Evolutionary conservation across 2,888 invertebrate genomes (phyloP), one percentile per base, ranked within the genome.

Genomic region (Neoscelio sp.): DNA sequence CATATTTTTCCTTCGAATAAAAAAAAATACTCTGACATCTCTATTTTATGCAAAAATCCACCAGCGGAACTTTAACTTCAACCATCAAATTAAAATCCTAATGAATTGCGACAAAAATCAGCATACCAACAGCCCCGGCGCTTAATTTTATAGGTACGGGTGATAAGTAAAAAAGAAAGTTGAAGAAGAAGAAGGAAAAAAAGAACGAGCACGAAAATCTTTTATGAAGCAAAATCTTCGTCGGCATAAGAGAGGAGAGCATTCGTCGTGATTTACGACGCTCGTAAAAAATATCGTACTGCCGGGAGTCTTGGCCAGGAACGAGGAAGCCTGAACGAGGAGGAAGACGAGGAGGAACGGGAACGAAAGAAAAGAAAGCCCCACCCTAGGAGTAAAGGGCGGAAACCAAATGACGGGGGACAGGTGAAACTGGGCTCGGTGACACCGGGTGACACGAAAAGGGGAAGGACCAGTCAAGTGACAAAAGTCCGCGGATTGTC

Each of bases 401-500:
- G 83, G 75, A 78, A 80, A 81, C 80, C 33, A 52, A 2, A 42
- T 0, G 2, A 46, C 65, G 40, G 1, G 35, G 18, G 28, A 46
- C 68, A 71, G 78, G 50, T 62, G 40, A 67, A 38, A n/a, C n/a
- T n/a, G 54, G 67, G 13, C 44, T 7, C n/a, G 54, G 58, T 50
- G 75, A 73, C 77, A 52, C 8, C 10, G 60, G 52, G 42, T 52
- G 70, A 71, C 70, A 65, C 48, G 46, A 67, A 58, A 60, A 46
- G 78, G 77, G 83, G 74, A 80, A 60, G 65, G 38, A 60, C 80
- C 80, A 74, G 54, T 52, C 75, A 83, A 23, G 84, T 84, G 85
- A 87, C 85, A 85, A 82, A 82, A 76, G 75, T 80, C 54, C 81
- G 81, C 80, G 83, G 83, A 65, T 82, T 80, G 82, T 81, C 70